Base-by-base conservation (phyloP, 2,113 vertebrate species). In the Grammomys dolichurus region DNA sequence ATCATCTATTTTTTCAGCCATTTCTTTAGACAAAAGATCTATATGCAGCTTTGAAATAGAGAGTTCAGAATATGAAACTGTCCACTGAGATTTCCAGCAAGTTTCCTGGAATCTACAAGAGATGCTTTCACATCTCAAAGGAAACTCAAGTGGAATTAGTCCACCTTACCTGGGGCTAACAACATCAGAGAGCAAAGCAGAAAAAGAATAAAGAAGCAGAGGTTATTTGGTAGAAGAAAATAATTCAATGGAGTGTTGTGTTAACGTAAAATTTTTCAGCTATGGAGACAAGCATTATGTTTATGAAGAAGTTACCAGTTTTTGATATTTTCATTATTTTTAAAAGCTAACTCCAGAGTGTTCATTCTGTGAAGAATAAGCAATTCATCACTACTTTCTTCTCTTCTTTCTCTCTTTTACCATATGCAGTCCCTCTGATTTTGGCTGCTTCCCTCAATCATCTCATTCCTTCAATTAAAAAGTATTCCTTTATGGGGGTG, bases 141-240 rank as follows among this genome's bases (percentile, higher is more conserved):
- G 51, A 24, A 96, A 95, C 11, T 19, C 56, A 84, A 89, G 54
- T 94, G 33, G 93, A 95, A 94, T 87, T 78, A 96, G 19, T 4
- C 14, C 33, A 75, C 8, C 78, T 87, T 91, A 31, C 93, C n/a
- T 75, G 73, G 20, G 63, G 36, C 56, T 93, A 91, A 89, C 14
- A 26, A n/a, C 3, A 69, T 48, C 9, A 60, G n/a, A n/a, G 5
- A 92, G 17, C 87, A 51, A 33, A 48, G 1, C 24, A 82, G 46
- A 94, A 89, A 75, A 48, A 54, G 88, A 95, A 54, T 67, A 73
- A 87, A 58, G 16, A 3, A 56, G 5, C 51, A 14, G 46, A 91
- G 31, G 5, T 51, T 93, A 70, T 91, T 92, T n/a, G 17, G 72
- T 24, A 85, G 26, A 90, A 87, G 67, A 90, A 93, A 77, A 63